Conservation (phyloP, 1,140 invertebrate species). For the Oedothorax gibbosus region DNA sequence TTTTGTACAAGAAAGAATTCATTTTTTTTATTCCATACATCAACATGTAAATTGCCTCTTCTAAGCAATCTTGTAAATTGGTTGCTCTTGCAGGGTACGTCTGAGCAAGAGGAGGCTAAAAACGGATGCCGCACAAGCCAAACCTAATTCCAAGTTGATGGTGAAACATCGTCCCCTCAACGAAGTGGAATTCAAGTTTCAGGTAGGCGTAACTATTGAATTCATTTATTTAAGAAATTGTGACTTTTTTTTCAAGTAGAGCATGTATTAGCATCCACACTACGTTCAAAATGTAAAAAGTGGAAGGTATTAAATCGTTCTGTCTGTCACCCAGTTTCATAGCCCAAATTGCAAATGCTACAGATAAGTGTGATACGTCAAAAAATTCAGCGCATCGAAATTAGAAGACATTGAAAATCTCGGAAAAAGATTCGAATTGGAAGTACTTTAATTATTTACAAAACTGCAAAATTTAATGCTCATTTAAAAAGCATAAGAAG, state of each 20-base stretch:
- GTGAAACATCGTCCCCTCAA: slow-evolving; percentile 92
- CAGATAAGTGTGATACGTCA: not conserved
- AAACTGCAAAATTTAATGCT: no score
- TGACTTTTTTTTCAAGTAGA: slow-evolving; percentile 1
- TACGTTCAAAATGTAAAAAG: not conserved
- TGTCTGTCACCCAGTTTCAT: not conserved
- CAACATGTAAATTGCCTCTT: no score
- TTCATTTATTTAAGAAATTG: not conserved
- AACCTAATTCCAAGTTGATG: slow-evolving; percentile 82
- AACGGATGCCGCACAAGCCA: slow-evolving; percentile 72
- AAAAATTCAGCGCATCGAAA: not conserved
- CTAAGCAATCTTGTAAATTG: no score
- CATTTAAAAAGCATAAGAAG: no score
- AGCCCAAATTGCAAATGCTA: not conserved
- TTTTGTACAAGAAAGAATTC: no score
- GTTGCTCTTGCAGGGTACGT: slow-evolving; percentile 76
- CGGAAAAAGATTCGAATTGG: no score
- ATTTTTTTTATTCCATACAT: no score
- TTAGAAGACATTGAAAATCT: no score
- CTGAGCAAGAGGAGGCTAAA: slow-evolving; percentile 90
- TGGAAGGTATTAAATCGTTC: no score
- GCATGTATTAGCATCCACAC: not conserved
- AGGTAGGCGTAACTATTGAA: slow-evolving; percentile 67
- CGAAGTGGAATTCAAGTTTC: slow-evolving; percentile 86
- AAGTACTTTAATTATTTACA: no score